Conservation (phyloP, 2,888 invertebrate species). For the Dusona sp. region DNA sequence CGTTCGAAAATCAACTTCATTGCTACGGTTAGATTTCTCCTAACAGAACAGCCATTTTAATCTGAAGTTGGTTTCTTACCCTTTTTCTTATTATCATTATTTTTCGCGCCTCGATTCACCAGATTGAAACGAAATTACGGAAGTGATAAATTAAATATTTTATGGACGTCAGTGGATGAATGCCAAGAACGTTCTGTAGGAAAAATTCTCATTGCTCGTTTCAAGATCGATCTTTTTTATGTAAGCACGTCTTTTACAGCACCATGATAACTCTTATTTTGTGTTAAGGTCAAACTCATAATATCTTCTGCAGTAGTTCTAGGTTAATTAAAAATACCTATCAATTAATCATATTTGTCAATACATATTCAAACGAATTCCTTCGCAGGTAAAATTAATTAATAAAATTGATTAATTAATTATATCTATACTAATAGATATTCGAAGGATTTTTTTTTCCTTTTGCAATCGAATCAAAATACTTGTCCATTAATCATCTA, state of each 20-base stretch:
- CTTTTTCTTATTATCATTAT: not conserved
- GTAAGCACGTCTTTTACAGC: not conserved
- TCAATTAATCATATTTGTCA: not conserved
- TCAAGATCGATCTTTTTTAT: constrained; percentile 7
- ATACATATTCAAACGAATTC: constrained; percentile 4
- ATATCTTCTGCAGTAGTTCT: constrained; percentile 6
- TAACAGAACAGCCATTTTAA: not conserved
- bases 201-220: not conserved
- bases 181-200: constrained; percentile 2
- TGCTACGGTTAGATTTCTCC: constrained; percentile 2
- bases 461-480: not conserved
- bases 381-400: not conserved
- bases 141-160: constrained; percentile 25
- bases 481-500: not conserved
- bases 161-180: constrained; percentile 18
- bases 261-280: constrained; percentile 10
- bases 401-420: constrained; percentile 1
- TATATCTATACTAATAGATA: not conserved
- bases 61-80: constrained; percentile 10
- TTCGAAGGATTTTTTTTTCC: not conserved
- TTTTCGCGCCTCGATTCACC: not conserved
- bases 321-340: constrained; percentile 27
- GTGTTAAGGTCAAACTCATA: constrained; percentile 20
- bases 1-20: not conserved
- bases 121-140: not conserved